Base-by-base conservation (phyloP, 1,140 invertebrate genomes). In the Ladona fulva region DNA sequence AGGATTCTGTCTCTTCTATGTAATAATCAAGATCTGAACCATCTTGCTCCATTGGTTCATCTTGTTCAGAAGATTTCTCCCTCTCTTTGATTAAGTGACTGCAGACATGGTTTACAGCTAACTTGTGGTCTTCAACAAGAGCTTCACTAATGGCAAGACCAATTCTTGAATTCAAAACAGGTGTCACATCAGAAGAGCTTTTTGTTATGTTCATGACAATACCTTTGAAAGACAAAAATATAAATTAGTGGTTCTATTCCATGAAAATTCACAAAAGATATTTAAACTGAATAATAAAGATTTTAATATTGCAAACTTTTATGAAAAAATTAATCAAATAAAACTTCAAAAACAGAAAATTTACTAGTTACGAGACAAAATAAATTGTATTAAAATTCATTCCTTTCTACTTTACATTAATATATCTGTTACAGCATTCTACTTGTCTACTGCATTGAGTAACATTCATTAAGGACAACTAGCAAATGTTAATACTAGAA, bases 171-270 rank as follows among this genome's bases (percentile, higher is more conserved):
- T 86, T 82, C 24, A 85, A 80, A 79, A 83, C 82, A 25, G 77
- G 79, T 59, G 76, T 78, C 44, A 76, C 75, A 66, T 84, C 80
- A 11, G 83, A 84, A 24, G 82, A 82, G 14, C 80, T 80, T 77
- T 86, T 83, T 79, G 84, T 86, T 6, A 87, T 83, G 80, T 88
- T 89, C 66, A 88, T 83, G 75, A 89, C 83, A 7, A 89, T 81
- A 24, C 78, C 78, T 75, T 37, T n/a, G 16, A 19, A 25, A 76
- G 3, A 66, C 5, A 66, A 66, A 66, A 66, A 6, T 12, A 66
- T 5, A 5, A 37, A 37, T 37, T 37, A 66, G 52, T 66, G 5
- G n/a, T n/a, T n/a, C n/a, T n/a, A n/a, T n/a, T n/a, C n/a, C n/a
- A n/a, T n/a, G n/a, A n/a, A n/a, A n/a, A n/a, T n/a, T n/a, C n/a